phyloP scores from a whole-genome alignment of 2,113 vertebrate species.

The Barbus barbus region DNA sequence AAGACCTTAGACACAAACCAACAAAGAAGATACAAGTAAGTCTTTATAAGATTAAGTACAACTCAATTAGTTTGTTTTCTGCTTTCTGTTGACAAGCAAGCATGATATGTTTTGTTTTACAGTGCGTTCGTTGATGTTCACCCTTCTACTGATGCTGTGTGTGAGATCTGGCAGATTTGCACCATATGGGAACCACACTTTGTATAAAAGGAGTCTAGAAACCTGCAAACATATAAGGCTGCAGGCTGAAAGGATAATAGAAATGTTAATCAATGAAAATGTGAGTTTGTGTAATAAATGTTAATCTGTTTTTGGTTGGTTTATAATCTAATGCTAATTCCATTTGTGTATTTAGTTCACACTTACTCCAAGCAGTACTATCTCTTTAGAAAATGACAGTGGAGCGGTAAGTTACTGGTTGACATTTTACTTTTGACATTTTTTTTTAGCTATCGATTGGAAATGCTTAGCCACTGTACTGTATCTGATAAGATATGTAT shows the following conservation, averaged over 20 bases:
- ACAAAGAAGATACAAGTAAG: slow-evolving; percentile 24
- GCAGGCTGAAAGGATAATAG: neutral
- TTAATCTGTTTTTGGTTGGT: neutral
- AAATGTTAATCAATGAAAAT: neutral
- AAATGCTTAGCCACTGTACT: neutral
- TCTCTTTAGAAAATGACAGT: neutral
- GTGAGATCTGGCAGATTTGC: neutral
- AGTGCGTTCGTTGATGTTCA: neutral
- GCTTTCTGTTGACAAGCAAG: neutral
- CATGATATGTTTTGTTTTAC: neutral
- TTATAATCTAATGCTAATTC: neutral
- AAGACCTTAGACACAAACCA: neutral
- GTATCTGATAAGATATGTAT: neutral
- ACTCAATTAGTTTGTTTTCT: neutral
- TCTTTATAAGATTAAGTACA: neutral
- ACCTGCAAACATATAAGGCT: neutral
- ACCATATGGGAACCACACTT: neutral
- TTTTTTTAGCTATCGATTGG: neutral
- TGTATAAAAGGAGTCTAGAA: neutral
- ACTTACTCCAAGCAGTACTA: neutral
- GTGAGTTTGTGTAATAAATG: slow-evolving; percentile 13
- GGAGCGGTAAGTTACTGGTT: neutral
- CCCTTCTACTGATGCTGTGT: neutral
- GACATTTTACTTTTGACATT: neutral
- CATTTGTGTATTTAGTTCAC: neutral